These are phyloP conservation scores for Zygogramma bicolorata DNA, from an alignment of 2,888 invertebrate species.

Conservation along the genomic window DNA sequence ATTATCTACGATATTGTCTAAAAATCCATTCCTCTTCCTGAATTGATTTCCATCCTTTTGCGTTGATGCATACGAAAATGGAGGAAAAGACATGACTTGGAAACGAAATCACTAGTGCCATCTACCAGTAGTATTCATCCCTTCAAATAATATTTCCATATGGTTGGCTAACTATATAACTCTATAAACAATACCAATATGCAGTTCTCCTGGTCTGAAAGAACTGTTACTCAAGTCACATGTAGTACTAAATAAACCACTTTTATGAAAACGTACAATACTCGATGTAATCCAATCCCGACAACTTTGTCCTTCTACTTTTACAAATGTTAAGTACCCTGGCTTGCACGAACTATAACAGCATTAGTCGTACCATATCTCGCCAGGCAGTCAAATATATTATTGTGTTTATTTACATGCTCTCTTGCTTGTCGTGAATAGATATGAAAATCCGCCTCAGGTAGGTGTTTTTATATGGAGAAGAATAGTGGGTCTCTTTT, in stretches of 20 bases:
- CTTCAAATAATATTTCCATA: too few relatives aligned
- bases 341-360: neutral
- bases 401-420: slow-evolving; percentile 15
- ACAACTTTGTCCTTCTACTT: neutral
- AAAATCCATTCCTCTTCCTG: too few relatives aligned
- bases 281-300: neutral
- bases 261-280: neutral
- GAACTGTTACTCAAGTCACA: too few relatives aligned
- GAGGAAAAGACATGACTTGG: too few relatives aligned
- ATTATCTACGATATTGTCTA: too few relatives aligned
- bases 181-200: too few relatives aligned
- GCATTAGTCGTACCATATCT: neutral
- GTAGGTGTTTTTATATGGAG: neutral
- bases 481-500: neutral
- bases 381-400: slow-evolving; percentile 7
- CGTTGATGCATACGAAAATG: too few relatives aligned
- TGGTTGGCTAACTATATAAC: too few relatives aligned
- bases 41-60: too few relatives aligned
- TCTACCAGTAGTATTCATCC: too few relatives aligned
- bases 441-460: slow-evolving; percentile 5
- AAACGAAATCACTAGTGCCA: too few relatives aligned
- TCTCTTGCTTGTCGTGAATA: slow-evolving; percentile 7
- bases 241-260: neutral
- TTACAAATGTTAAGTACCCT: neutral
- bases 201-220: too few relatives aligned